Base-by-base conservation (phyloP, 2,113 vertebrate species). In the Phaethornis superciliosus region DNA sequence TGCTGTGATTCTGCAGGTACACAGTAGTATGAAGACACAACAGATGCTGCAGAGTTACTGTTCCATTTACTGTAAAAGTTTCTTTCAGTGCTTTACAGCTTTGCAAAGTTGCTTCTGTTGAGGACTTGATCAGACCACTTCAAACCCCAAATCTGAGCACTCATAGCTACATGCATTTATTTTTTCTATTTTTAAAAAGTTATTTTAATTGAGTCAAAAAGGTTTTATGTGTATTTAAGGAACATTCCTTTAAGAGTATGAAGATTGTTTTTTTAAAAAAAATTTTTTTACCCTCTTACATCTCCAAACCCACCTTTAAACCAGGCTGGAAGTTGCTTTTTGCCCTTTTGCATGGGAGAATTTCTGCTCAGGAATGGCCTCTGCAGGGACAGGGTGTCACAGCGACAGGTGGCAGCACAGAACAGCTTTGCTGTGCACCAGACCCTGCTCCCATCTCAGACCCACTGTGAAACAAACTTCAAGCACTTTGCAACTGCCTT, bases 321-420 rank as follows among this genome's bases (percentile, higher is more conserved):
- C 1, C 27, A n/a, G 60, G 28, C 81, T 81, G 35, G 21, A 33
- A 44, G 30, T 26, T 10, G 2, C 14, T 46, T 24, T 15, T 6
- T 89, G 44, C 42, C 71, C 46, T 19, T 81, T 4, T 10, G 1
- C 9, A 1, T 7, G 54, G n/a, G 42, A 9, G 42, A 18, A 23
- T 52, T 90, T 49, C 35, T n/a, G 72, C 30, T 14, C 27, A 5
- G 37, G 14, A 35, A 65, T 44, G 64, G 7, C 21, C 52, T 44
- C 7, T 24, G 32, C 18, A 27, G 30, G 33, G 37, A 65, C 6
- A 49, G 58, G 47, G 18, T 70, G 35, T 52, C 32, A 4, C 8
- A 9, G 81, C 95, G 65, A 67, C 85, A 95, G 91, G 63, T 93
- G 92, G 92, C 96, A 92, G 89, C 89, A 90, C 89, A 86, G 72